A percentile compares a stretch with the other conserved stretches of the same genome.
Evolutionary conservation across 2,888 invertebrate genomes (phyloP).

Genomic region (Hydrotaea cyrtoneurina): DNA sequence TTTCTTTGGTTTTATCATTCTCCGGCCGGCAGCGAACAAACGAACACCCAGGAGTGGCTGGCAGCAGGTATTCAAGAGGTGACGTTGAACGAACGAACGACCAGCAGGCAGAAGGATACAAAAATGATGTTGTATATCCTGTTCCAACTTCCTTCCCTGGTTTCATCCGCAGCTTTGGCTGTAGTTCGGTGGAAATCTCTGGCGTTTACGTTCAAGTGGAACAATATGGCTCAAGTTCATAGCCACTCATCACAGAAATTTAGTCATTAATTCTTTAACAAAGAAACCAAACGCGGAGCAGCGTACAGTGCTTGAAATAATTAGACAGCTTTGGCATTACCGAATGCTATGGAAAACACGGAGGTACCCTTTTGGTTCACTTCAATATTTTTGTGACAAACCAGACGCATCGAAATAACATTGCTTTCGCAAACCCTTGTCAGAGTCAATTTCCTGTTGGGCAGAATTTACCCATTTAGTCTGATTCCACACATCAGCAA

Average conservation of each 20-base stretch:
- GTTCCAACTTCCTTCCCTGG: conserved; percentile 53
- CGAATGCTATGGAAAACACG: too few relatives aligned
- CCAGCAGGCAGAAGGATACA: conserved; percentile 42
- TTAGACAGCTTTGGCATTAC: too few relatives aligned
- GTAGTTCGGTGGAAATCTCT: conserved; percentile 17
- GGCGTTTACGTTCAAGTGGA: conserved; percentile 46
- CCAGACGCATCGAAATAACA: too few relatives aligned
- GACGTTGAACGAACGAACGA: not conserved
- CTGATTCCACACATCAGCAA: too few relatives aligned
- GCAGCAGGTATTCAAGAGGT: conserved; percentile 14
- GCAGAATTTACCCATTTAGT: too few relatives aligned
- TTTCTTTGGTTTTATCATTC: not conserved
- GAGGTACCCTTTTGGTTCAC: too few relatives aligned
- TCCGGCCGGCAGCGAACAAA: not conserved
- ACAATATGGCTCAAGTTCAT: conserved; percentile 62
- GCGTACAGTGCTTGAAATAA: not conserved
- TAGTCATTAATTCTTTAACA: conserved; percentile 56
- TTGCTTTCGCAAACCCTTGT: too few relatives aligned
- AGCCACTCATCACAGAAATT: conserved; percentile 56
- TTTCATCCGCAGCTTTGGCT: not conserved
- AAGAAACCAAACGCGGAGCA: not conserved
- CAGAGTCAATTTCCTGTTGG: too few relatives aligned
- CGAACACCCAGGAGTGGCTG: not conserved
- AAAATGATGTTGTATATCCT: conserved; percentile 60
- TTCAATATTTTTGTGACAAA: too few relatives aligned